These are phyloP conservation scores for Numida meleagris DNA, from an alignment of 2,113 vertebrate species.

Conservation along the genomic window DNA sequence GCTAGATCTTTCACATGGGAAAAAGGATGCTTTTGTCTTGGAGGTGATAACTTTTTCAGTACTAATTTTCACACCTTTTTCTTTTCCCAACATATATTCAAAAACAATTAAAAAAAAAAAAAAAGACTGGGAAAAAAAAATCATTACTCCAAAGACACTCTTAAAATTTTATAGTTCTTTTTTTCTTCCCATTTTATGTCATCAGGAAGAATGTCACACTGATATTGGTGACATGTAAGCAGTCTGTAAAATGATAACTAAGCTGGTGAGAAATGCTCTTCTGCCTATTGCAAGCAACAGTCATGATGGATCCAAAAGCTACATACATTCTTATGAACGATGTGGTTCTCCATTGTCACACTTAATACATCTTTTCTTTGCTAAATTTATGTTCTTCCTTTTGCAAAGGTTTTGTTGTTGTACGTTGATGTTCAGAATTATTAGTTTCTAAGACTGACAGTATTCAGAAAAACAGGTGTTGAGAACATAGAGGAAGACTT, in stretches of 20 bases:
- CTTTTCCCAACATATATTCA: neutral
- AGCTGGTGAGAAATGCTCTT: neutral
- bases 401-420: neutral
- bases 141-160: neutral
- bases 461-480: neutral
- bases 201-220: neutral
- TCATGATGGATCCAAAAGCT: neutral
- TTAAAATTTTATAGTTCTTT: neutral
- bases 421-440: neutral
- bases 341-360: neutral
- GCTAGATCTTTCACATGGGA: slow-evolving; percentile 96
- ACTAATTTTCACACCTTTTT: neutral
- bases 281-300: neutral
- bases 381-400: neutral
- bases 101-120: neutral
- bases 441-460: neutral
- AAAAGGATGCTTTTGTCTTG: slow-evolving; percentile 98
- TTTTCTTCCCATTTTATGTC: neutral
- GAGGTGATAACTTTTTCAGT: slow-evolving; percentile 81
- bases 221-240: neutral
- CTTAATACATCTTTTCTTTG: neutral
- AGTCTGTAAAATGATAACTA: neutral
- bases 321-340: neutral
- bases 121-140: neutral
- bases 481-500: neutral